These are phyloP conservation scores for Lochmaea crataegi DNA, from an alignment of 2,888 invertebrate genomes.

Conservation along the genomic window DNA sequence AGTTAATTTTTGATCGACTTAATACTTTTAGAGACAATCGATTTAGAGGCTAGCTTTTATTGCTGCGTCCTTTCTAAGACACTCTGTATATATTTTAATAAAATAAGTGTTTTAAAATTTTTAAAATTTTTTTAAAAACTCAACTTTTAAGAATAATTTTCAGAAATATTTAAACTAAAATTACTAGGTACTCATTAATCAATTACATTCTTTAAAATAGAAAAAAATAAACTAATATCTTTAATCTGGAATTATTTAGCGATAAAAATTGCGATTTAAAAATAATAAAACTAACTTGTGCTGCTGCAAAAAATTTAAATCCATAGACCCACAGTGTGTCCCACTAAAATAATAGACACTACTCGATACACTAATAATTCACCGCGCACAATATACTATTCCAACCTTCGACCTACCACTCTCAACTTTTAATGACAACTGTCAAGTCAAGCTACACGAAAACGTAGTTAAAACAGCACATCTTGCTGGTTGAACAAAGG, in stretches of 20 bases:
- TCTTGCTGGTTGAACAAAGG: slow-evolving; percentile 26
- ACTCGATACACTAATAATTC: slow-evolving; percentile 31
- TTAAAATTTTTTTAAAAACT: too few species aligned
- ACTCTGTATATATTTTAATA: too few species aligned
- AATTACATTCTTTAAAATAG: too few species aligned
- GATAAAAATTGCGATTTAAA: slow-evolving; percentile 34
- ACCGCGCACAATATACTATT: slow-evolving; percentile 34
- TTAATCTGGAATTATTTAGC: neutral
- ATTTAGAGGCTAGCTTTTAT: too few species aligned
- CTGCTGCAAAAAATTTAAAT: slow-evolving; percentile 56
- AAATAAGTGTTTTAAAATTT: too few species aligned
- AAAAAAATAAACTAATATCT: too few species aligned
- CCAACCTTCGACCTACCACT: slow-evolving; percentile 44
- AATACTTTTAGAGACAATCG: too few species aligned
- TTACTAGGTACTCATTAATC: too few species aligned
- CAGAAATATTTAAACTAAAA: too few species aligned
- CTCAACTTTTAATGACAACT: slow-evolving; percentile 49
- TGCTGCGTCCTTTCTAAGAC: too few species aligned
- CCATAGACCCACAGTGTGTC: slow-evolving; percentile 49
- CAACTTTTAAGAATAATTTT: too few species aligned
- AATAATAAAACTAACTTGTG: slow-evolving; percentile 56
- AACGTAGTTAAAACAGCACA: slow-evolving; percentile 38
- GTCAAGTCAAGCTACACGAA: slow-evolving; percentile 50
- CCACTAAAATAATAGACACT: slow-evolving; percentile 33
- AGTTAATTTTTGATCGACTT: too few species aligned